phyloP scores from a whole-genome alignment of 2,113 vertebrate genomes.

The Eonycteris spelaea region DNA sequence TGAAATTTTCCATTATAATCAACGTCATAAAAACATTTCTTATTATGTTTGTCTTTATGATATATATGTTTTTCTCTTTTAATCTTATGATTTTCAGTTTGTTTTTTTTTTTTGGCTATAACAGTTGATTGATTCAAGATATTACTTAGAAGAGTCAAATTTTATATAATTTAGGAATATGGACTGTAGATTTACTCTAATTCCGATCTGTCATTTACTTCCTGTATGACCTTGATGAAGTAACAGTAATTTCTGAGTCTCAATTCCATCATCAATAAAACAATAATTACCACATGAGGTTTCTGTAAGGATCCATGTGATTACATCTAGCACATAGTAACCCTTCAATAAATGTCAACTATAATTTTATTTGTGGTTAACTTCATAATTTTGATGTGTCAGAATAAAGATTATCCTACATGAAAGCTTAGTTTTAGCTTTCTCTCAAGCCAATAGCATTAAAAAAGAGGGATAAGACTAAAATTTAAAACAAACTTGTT shows the following conservation, averaged over 20 bases:
- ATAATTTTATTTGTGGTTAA: slow-evolving; percentile 1
- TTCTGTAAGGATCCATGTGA: neutral
- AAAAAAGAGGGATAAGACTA: neutral
- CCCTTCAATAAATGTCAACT: slow-evolving; percentile 1
- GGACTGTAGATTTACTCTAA: neutral
- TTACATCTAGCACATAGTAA: neutral
- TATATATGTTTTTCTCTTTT: neutral
- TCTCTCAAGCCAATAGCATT: neutral
- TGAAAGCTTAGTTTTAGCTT: neutral
- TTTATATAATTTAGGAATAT: neutral
- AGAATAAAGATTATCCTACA: neutral
- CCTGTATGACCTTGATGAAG: neutral
- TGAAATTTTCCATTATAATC: neutral
- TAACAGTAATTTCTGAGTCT: neutral
- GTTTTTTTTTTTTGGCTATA: neutral
- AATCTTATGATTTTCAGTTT: neutral
- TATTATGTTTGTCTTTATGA: neutral
- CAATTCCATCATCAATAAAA: slow-evolving; percentile 25
- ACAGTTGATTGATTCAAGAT: neutral
- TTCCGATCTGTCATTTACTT: neutral
- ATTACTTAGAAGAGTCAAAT: neutral
- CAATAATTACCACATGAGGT: neutral
- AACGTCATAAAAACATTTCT: neutral
- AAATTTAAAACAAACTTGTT: neutral
- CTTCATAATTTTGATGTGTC: neutral